Evolutionary conservation across 2,797 vertebrate genomes (phyloP).

Genomic region (Sebastes minor): DNA sequence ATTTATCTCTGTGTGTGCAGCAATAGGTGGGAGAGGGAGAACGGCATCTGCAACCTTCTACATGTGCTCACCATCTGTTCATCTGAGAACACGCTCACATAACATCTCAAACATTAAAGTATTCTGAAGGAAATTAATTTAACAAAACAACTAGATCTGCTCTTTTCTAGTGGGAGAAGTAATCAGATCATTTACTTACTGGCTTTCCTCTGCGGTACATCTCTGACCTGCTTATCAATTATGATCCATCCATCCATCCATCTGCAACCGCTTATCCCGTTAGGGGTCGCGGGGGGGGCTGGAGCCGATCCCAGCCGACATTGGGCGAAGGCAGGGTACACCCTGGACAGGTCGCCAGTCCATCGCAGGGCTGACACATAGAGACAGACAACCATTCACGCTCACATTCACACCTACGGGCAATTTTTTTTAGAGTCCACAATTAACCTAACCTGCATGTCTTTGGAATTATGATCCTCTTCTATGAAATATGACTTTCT

Average conservation of each 20-base stretch:
- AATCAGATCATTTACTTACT: not conserved
- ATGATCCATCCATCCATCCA: too few relatives aligned
- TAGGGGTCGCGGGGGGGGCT: too few relatives aligned
- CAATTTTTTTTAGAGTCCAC: too few relatives aligned
- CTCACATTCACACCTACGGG: too few relatives aligned
- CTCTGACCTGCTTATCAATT: not conserved
- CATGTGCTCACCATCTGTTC: slow-evolving; percentile 37
- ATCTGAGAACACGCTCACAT: not conserved
- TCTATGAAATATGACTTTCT: not conserved
- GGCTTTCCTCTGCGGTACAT: not conserved
- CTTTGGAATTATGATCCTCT: not conserved
- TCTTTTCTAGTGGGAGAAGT: not conserved
- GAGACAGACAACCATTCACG: too few relatives aligned
- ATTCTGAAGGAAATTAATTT: not conserved
- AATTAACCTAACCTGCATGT: too few relatives aligned
- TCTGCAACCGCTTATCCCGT: too few relatives aligned
- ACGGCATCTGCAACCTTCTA: not conserved
- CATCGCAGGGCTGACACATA: too few relatives aligned
- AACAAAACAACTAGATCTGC: not conserved
- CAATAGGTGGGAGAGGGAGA: slow-evolving; percentile 19
- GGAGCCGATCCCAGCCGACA: too few relatives aligned
- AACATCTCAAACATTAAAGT: not conserved
- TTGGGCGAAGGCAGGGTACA: too few relatives aligned
- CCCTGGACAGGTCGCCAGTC: too few relatives aligned
- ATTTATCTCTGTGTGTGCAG: not conserved